phyloP scores from a whole-genome alignment of 2,888 invertebrate species.

The Drosophila setosimentum region DNA sequence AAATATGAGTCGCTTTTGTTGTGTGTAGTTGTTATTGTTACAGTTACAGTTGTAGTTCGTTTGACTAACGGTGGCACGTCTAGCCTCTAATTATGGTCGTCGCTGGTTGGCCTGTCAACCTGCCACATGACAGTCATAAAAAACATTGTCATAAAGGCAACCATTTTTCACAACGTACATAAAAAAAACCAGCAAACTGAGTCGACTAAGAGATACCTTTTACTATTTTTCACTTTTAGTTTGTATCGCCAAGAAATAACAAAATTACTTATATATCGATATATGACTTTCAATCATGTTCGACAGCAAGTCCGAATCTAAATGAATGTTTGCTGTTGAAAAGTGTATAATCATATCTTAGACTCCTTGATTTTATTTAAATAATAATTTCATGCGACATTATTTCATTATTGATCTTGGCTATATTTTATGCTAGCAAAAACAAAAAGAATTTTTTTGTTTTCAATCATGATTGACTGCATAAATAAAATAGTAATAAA shows the following conservation, averaged over 20 bases:
- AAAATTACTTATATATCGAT: background rate
- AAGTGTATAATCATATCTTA: background rate
- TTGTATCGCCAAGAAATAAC: background rate
- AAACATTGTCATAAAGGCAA: slow-evolving; percentile 75
- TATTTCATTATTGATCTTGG: background rate
- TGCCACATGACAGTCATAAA: slow-evolving; percentile 72
- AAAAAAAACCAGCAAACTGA: slow-evolving; percentile 12
- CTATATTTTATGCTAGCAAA: background rate
- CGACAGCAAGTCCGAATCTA: background rate
- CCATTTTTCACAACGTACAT: slow-evolving; percentile 56
- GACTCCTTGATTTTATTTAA: background rate
- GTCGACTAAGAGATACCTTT: slow-evolving; percentile 2
- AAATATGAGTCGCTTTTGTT: slow-evolving; percentile 62
- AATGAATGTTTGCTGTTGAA: background rate
- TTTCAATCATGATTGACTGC: background rate
- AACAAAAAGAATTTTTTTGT: background rate
- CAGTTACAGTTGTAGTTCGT: slow-evolving; percentile 19
- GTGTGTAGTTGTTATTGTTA: slow-evolving; percentile 10
- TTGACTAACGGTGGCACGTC: slow-evolving; percentile 42
- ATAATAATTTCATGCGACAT: background rate
- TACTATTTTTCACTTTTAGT: background rate
- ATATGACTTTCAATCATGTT: background rate
- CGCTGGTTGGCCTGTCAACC: slow-evolving; percentile 52
- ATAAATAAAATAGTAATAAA: background rate
- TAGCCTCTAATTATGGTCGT: slow-evolving; percentile 68